Base-by-base conservation (phyloP, 2,797 vertebrate genomes). In the Tragelaphus eurycerus region DNA sequence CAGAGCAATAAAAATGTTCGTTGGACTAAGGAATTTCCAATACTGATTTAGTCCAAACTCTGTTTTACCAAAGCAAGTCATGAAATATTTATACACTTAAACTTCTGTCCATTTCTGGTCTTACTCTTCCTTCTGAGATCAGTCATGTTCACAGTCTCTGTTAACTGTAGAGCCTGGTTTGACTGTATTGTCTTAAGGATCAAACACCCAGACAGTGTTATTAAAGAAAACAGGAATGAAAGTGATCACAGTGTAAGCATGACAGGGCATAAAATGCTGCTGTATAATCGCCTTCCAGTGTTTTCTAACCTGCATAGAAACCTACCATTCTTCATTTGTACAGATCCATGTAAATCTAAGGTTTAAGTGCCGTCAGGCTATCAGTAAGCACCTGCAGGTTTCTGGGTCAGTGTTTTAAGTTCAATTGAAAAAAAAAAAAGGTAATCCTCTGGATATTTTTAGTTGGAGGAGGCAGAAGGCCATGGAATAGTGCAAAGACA, bases 371-470 rank as follows among this genome's bases (percentile, higher is more conserved):
- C 84, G 96, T 27, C 38, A 86, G 2, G 19, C 43, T 55, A 52
- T 85, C 94, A 95, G 64, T 60, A 97, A 97, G 97, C 90, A 67
- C 78, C 95, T 95, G 89, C 88, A 92, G 55, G 67, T 96, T 97
- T 98, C 91, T 67, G 19, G 55, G 85, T 92, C 74, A 95, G 89
- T 90, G 85, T 57, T 86, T 90, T 62, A 92, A 96, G 21, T 89
- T 96, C 19, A 87, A 57, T 67, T 71, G 21, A 21, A 95, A 79
- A 90, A 62, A 87, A 60, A 60, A 84, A 64, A 95, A 95, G 48
- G 76, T 23, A 93, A 90, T 29, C 62, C 76, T 81, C 25, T 59
- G 17, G 71, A 64, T 50, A 92, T 48, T 90, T 93, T 82, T 87
- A 96, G 29, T 67, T 60, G 81, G 54, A 93, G 54, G 34, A 57